Base-by-base conservation (phyloP, 1,140 invertebrate genomes). In the Copidosoma floridanum region DNA sequence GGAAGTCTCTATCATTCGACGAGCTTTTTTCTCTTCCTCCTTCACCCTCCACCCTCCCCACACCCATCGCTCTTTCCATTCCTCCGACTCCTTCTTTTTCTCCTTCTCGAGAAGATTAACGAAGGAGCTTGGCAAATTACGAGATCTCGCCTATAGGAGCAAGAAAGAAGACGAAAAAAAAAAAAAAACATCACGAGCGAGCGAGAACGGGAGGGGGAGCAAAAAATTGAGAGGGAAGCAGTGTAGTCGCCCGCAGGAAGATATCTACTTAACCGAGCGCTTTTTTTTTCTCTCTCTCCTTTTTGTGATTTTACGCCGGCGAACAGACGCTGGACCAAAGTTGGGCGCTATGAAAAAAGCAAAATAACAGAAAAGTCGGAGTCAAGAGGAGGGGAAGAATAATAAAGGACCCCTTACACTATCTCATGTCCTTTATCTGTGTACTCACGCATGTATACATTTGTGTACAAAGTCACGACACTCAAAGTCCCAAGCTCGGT, bases 221-320 rank as follows among this genome's bases (percentile, higher is more conserved):
- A 32, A 16, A 14, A 8, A 21, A n/a, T n/a, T n/a, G 32, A 27
- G 29, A 43, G 46, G 37, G 50, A 32, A 3, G 1, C 0, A 50
- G 46, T 43, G 26, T 35, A 53, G 48, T 37, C 46, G 44, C 55
- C 46, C 51, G 43, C 51, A 48, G 51, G 35, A 54, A 48, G 51
- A 44, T 56, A 55, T 56, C 52, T 51, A 56, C 59, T 61, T 56
- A 61, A 55, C 52, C 59, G 41, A 50, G 53, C 48, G 23, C 24
- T 27, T 12, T 47, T 24, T 26, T 52, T 40, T 27, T 21, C 37
- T 6, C 52, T 18, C 47, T 40, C 11, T 29, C 2, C 11, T 50
- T 51, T 51, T n/a, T 37, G 0, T 70, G 69, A 70, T 68, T 71
- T 67, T 59, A 52, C 64, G 59, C 52, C 64, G 61, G 57, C 58